A percentile compares a stretch with the other conserved stretches of the same genome.
Conservation (phyloP, 2,797 vertebrate genomes). For the Aulostomus chinensis region DNA sequence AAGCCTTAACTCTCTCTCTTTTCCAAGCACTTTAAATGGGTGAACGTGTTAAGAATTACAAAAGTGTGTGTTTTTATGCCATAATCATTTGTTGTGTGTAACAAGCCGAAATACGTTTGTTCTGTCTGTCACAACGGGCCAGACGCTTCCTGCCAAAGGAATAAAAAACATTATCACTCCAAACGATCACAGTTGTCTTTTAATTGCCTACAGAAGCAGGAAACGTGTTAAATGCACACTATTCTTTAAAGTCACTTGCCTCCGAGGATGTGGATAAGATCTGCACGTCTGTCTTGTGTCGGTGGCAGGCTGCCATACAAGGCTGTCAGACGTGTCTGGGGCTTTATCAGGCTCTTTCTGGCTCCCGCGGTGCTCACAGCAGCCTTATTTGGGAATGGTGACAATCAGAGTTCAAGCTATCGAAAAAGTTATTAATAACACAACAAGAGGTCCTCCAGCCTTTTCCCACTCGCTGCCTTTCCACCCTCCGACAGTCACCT, state of each 20-base stretch:
- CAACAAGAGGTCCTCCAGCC: slow-evolving; percentile 46
- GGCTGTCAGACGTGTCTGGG: slow-evolving; percentile 22
- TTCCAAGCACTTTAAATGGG: slow-evolving; percentile 63
- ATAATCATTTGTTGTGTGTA: too few relatives aligned
- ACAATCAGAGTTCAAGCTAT: slow-evolving; percentile 62
- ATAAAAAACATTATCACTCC: slow-evolving; percentile 59
- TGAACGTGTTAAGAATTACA: slow-evolving; percentile 40
- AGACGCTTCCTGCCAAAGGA: slow-evolving; percentile 33
- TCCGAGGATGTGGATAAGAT: slow-evolving; percentile 35
- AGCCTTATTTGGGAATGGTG: slow-evolving; percentile 69
- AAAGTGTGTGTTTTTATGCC: slow-evolving; percentile 9
- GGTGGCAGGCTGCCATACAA: slow-evolving; percentile 20
- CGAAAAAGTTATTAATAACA: slow-evolving; percentile 78
- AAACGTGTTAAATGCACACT: background rate
- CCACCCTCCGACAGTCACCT: slow-evolving; percentile 21
- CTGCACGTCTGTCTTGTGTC: slow-evolving; percentile 47
- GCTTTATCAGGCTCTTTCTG: slow-evolving; percentile 38
- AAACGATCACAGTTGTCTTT: background rate
- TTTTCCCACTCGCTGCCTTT: slow-evolving; percentile 13
- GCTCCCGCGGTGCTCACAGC: slow-evolving; percentile 8
- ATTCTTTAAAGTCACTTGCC: slow-evolving; percentile 9
- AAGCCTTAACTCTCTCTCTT: too few relatives aligned
- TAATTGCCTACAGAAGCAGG: background rate
- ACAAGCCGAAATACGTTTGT: slow-evolving; percentile 26
- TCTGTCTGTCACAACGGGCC: slow-evolving; percentile 22